Percentiles rank a stretch among this genome's conserved stretches.
These are phyloP conservation scores for Ciconia stormi DNA, from an alignment of 2,113 vertebrate genomes.

Conservation along the genomic window DNA sequence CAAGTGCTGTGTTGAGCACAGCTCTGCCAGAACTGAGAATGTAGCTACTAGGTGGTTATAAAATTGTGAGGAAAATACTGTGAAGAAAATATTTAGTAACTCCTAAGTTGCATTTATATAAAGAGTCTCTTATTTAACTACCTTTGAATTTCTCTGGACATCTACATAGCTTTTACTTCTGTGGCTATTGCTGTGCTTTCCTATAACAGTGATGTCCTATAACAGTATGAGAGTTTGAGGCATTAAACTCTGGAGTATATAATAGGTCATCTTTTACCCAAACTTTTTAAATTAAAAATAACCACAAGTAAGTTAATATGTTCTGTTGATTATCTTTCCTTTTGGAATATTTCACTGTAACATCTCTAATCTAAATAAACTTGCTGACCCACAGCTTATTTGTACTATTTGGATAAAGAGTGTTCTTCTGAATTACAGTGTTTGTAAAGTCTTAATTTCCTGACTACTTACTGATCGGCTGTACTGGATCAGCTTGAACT, in stretches of 20 bases:
- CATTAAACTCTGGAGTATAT: neutral
- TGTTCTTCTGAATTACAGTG: neutral
- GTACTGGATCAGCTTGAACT: neutral
- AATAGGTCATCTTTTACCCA: neutral
- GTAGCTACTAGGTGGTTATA: neutral
- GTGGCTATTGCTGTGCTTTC: neutral
- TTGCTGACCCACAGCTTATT: neutral
- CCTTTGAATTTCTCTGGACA: neutral
- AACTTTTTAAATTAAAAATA: neutral
- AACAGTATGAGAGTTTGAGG: neutral
- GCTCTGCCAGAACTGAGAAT: neutral
- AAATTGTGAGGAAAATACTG: neutral
- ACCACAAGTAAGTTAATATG: neutral
- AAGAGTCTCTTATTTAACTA: neutral
- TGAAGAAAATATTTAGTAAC: neutral
- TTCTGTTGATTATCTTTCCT: neutral
- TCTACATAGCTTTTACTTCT: neutral
- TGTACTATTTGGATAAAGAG: neutral
- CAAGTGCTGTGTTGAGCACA: neutral
- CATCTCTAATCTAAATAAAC: neutral
- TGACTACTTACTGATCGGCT: neutral
- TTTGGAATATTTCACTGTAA: neutral
- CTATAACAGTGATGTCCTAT: neutral
- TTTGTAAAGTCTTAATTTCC: neutral
- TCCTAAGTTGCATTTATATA: neutral